Evolutionary conservation across 2,888 invertebrate species (phyloP), one percentile per base, ranked within the genome.

Genomic region (Thysanoteuthis rhombus): DNA sequence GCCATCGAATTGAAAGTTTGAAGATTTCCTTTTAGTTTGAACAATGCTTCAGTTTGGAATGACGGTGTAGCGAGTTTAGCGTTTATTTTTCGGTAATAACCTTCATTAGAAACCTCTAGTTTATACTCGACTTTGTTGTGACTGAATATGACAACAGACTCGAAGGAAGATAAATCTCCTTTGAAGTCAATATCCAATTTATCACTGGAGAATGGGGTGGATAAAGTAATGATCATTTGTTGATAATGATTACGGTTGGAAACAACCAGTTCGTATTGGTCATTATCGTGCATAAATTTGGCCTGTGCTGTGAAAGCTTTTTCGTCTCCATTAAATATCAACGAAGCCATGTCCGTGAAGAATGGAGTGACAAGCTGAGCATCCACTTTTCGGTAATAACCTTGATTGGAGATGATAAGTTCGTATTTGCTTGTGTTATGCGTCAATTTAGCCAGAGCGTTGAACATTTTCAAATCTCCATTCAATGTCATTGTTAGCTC

Each of bases 301-400:
- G 58, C 32, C 32, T 32, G 58, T 28, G 58, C 58, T 28, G 0
- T 58, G 58, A 58, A 58, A 3, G 58, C 28, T 28, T 58, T 28
- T 25, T 28, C 25, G 3, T 58, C 28, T 25, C 58, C 58, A 8
- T 58, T 58, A 25, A 58, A 32, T 28, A 28, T 25, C 25, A 58
- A 58, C 8, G 32, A 32, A 58, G 32, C 25, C 58, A 32, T 28
- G 8, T 58, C 28, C 8, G 58, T 58, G 6, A 58, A 58, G 92
- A 42, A 45, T 40, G 93, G 93, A 42, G 93, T 92, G n/a, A 47
- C 39, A 90, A 93, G 52, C 40, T 94, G 94, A 93, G 94, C 40
- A 1, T 28, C 89, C 47, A 94, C 94, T 40, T 95, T 94, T 89
- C 90, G 93, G 92, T 94, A 90, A 40, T 92, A 45, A 58, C 93